A percentile compares a stretch with the other conserved stretches of the same genome.
phyloP scores from a whole-genome alignment of 2,797 vertebrate species.

The Muraenolepis orangiensis region DNA sequence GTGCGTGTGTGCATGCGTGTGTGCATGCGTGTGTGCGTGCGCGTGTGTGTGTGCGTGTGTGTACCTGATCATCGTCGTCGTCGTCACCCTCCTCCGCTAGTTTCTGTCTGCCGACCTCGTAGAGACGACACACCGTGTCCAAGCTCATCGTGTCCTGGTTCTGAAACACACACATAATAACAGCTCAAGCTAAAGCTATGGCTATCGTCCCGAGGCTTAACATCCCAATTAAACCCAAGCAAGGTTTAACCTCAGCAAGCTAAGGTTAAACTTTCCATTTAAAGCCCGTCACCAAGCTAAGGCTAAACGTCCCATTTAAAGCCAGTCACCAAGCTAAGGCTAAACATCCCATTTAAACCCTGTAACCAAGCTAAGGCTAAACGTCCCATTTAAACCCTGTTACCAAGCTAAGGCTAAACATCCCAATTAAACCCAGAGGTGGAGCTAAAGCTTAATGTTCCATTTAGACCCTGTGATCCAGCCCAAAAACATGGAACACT shows the following conservation, averaged over 20 bases:
- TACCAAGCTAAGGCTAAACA: too few species aligned
- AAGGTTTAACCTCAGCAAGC: background rate
- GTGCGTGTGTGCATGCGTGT: slow-evolving; percentile 24
- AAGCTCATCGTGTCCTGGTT: slow-evolving; percentile 90
- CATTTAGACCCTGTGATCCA: too few species aligned
- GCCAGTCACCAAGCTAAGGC: too few species aligned
- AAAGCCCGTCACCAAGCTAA: background rate
- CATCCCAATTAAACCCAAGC: background rate
- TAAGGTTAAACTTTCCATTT: background rate
- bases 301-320: too few species aligned
- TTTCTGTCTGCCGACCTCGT: slow-evolving; percentile 93
- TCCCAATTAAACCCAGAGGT: too few species aligned
- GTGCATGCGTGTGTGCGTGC: background rate
- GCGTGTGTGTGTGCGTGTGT: slow-evolving; percentile 28
- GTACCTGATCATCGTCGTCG: slow-evolving; percentile 91
- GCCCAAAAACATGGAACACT: too few species aligned
- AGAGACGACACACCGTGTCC: slow-evolving; percentile 96
- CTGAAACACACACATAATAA: slow-evolving; percentile 55
- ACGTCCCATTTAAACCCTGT: too few species aligned
- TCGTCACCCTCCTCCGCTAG: slow-evolving; percentile 94
- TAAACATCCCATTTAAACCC: too few species aligned
- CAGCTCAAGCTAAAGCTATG: background rate
- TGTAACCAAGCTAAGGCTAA: too few species aligned
- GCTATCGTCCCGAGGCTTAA: background rate
- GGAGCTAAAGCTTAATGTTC: too few species aligned